These are phyloP conservation scores for Aphelinus certus DNA, from an alignment of 1,140 invertebrate genomes.

Conservation along the genomic window DNA sequence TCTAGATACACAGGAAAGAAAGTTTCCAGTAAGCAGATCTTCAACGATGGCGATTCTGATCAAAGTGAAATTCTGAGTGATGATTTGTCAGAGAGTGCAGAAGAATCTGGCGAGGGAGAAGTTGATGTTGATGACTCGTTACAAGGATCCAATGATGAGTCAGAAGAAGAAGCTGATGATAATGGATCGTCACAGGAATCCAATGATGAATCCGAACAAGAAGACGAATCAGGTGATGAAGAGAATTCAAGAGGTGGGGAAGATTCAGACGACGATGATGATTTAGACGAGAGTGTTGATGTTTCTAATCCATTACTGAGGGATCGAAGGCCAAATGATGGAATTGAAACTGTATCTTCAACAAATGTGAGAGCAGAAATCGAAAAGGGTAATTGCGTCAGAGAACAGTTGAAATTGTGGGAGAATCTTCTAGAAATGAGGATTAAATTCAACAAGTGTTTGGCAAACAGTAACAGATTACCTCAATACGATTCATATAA, in stretches of 20 bases:
- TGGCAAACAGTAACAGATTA: conserved; percentile 79
- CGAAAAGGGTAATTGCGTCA: conserved; percentile 80
- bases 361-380: conserved; percentile 71
- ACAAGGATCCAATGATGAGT: conserved; percentile 36
- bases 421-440: conserved; percentile 83
- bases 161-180: not conserved
- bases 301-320: conserved; percentile 32
- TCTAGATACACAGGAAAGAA: conserved; percentile 77
- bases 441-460: conserved; percentile 85
- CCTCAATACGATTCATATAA: conserved; percentile 72
- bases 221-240: conserved; percentile 24
- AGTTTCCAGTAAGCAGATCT: conserved; percentile 67
- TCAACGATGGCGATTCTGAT: conserved; percentile 49
- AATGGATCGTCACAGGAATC: not conserved
- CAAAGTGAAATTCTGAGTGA: conserved; percentile 35
- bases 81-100: no score
- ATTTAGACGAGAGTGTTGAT: conserved; percentile 50
- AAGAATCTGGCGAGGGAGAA: not conserved
- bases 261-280: conserved; percentile 41
- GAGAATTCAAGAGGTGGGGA: conserved; percentile 43
- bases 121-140: not conserved
- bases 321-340: conserved; percentile 58
- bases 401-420: conserved; percentile 82
- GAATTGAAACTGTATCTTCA: conserved; percentile 68
- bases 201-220: not conserved